These are phyloP conservation scores for Thereva unica DNA, from an alignment of 2,888 invertebrate genomes.

Conservation along the genomic window DNA sequence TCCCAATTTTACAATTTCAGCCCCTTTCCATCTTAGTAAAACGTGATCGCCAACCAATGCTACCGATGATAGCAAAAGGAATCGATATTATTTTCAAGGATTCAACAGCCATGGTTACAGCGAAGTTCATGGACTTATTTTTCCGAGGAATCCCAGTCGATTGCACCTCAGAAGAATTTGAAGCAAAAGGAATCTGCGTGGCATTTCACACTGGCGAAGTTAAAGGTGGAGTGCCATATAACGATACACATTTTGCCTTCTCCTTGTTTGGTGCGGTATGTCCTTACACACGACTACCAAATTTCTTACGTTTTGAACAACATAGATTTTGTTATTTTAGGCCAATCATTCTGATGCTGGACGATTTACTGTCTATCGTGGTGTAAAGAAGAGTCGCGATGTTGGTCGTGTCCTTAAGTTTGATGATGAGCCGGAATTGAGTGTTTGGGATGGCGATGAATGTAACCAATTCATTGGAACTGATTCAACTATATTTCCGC, in stretches of 20 bases:
- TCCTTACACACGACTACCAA: conserved; percentile 36
- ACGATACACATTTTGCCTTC: conserved; percentile 68
- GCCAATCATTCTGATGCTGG: conserved; percentile 73
- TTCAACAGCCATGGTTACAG: conserved; percentile 60
- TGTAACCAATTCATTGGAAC: conserved; percentile 80
- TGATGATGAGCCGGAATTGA: conserved; percentile 65
- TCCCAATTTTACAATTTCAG: conserved; percentile 3
- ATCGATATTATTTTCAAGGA: conserved; percentile 70
- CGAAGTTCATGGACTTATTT: conserved; percentile 69
- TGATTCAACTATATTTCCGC: conserved; percentile 85
- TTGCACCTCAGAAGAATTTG: conserved; percentile 72
- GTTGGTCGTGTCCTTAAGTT: conserved; percentile 73
- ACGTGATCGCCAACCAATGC: conserved; percentile 66
- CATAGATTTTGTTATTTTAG: conserved; percentile 57
- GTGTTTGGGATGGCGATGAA: conserved; percentile 66
- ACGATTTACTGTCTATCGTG: conserved; percentile 73
- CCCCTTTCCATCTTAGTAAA: conserved; percentile 51
- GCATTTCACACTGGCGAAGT: conserved; percentile 65
- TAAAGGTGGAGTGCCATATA: conserved; percentile 60
- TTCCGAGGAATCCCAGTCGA: conserved; percentile 74
- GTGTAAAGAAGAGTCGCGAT: conserved; percentile 68
- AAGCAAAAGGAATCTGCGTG: conserved; percentile 72
- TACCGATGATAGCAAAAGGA: conserved; percentile 68
- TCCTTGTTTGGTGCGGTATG: conserved; percentile 74
- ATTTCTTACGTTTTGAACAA: conserved; percentile 5